These are phyloP conservation scores for Thamnophis elegans DNA, from an alignment of 2,797 vertebrate species.

Conservation along the genomic window DNA sequence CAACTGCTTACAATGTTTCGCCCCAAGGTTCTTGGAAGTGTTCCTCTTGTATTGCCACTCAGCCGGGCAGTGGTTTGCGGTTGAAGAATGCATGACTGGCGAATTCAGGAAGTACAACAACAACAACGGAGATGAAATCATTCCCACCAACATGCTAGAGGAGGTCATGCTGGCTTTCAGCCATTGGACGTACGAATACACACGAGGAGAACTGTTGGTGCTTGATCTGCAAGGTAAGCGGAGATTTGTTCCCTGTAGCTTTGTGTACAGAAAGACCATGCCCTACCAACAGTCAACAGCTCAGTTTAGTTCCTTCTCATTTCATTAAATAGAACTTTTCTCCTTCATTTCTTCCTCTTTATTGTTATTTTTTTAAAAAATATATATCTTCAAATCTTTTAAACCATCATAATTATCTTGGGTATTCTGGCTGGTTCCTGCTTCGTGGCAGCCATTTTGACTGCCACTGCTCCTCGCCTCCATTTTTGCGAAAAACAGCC, in stretches of 20 bases:
- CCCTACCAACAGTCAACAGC: neutral
- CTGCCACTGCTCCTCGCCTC: too few relatives aligned
- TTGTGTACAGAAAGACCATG: too few relatives aligned
- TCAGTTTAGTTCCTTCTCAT: neutral
- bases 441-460: too few relatives aligned
- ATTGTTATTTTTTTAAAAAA: neutral
- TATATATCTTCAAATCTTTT: neutral
- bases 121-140: constrained; percentile 98
- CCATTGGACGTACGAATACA: constrained; percentile 97
- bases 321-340: neutral
- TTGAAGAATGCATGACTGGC: constrained; percentile 97
- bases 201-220: constrained; percentile 91
- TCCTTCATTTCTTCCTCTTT: neutral
- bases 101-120: constrained; percentile 99
- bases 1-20: constrained; percentile 13
- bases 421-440: too few relatives aligned
- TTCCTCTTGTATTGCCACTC: constrained; percentile 97
- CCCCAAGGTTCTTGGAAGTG: constrained; percentile 93
- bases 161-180: constrained; percentile 99
- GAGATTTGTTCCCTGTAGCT: neutral
- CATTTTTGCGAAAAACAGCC: too few relatives aligned
- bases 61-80: constrained; percentile 98
- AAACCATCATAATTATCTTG: neutral
- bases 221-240: constrained; percentile 92
- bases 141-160: constrained; percentile 93